Conservation (phyloP, 1,140 invertebrate genomes). For the Drosophila subobscura region DNA sequence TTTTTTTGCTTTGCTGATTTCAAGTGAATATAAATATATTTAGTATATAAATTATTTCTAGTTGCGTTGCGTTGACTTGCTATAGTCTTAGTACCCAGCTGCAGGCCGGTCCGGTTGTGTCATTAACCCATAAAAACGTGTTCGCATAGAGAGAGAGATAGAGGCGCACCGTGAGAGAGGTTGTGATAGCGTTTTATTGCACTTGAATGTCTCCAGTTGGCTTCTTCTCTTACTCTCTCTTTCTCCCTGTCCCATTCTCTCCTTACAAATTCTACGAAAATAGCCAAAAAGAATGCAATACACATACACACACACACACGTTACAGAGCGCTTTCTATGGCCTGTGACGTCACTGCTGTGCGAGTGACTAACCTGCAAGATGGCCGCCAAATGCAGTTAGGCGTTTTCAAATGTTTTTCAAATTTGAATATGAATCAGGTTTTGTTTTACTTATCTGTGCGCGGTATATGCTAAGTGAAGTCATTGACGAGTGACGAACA, state of each 20-base stretch:
- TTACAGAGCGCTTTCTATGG: conserved; percentile 1
- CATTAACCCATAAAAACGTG: conserved; percentile 80
- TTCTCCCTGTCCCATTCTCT: conserved; percentile 48
- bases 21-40: conserved; percentile 5
- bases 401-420: conserved; percentile 1
- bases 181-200: conserved; percentile 51
- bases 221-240: conserved; percentile 17
- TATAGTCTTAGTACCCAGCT: conserved; percentile 30
- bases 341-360: conserved; percentile 18
- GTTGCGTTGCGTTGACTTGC: conserved; percentile 40
- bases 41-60: conserved; percentile 48
- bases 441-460: neutral
- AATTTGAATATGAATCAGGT: conserved; percentile 5
- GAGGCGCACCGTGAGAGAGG: conserved; percentile 6
- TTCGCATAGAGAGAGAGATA: conserved; percentile 35
- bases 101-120: conserved; percentile 59
- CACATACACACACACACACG: conserved; percentile 29
- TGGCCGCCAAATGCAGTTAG: conserved; percentile 15
- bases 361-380: conserved; percentile 33
- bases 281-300: conserved; percentile 54
- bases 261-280: conserved; percentile 65
- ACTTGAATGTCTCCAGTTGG: conserved; percentile 35
- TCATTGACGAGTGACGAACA: too few relatives aligned
- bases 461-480: too few relatives aligned
- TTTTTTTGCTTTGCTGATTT: conserved; percentile 35